Evolutionary conservation across 2,888 invertebrate species (phyloP).

Genomic region (Julus scandinavius): DNA sequence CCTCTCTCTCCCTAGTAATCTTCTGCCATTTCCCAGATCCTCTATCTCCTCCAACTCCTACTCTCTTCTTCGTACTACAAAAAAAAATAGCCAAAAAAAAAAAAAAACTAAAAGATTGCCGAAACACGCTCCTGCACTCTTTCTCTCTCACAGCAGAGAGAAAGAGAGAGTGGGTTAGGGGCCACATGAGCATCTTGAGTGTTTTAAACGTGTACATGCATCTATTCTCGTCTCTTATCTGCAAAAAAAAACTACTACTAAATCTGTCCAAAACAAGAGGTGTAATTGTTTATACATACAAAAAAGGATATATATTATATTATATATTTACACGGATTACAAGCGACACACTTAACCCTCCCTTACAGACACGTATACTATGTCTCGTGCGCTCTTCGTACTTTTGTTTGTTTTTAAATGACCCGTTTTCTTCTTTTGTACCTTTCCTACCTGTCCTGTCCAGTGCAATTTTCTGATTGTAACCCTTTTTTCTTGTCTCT

Average conservation of each 20-base stretch:
- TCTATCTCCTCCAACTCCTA: neutral
- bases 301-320: slow-evolving; percentile 14
- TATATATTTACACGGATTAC: slow-evolving; percentile 14
- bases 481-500: neutral
- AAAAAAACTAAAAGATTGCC: neutral
- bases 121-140: neutral
- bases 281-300: slow-evolving; percentile 8
- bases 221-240: slow-evolving; percentile 2
- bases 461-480: neutral
- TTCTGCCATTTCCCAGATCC: neutral
- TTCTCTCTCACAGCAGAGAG: too few species aligned
- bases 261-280: neutral
- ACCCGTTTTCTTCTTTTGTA: neutral
- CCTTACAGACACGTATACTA: slow-evolving; percentile 24
- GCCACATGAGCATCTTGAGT: neutral
- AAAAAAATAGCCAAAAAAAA: neutral
- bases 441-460: neutral
- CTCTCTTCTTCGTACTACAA: neutral
- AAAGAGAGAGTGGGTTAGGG: neutral
- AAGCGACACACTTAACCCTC: neutral
- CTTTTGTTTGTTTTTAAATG: neutral
- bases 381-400: neutral
- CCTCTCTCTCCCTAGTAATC: neutral
- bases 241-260: neutral
- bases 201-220: neutral